A percentile compares a stretch with the other conserved stretches of the same genome.
Conservation (phyloP, 2,113 vertebrate species). For the Cololabis saira region DNA sequence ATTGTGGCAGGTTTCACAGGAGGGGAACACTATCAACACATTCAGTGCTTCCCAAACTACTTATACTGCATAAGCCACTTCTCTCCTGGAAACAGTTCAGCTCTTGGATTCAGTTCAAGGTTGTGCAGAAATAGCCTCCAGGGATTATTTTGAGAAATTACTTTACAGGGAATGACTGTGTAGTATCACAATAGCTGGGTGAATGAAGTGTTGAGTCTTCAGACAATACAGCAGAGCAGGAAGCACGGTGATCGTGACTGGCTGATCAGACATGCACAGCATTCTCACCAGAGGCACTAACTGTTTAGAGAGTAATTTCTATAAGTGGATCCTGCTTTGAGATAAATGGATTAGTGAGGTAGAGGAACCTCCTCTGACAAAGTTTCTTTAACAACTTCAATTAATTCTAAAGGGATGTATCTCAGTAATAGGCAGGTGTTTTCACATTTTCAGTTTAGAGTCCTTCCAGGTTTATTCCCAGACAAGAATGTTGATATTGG, state of each 20-base stretch:
- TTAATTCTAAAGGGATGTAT: not conserved
- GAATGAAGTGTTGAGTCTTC: not conserved
- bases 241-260: constrained; percentile 5
- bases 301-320: constrained; percentile 2
- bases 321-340: not conserved
- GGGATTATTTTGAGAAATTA: constrained; percentile 36
- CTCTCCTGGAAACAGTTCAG: constrained; percentile 20
- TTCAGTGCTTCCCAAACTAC: constrained; percentile 5
- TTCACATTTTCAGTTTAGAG: not conserved
- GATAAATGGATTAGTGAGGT: not conserved
- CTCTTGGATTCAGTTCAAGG: constrained; percentile 24
- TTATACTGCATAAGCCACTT: constrained; percentile 13
- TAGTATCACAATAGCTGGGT: too few relatives aligned
- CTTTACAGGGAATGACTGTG: not conserved
- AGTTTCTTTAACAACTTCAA: constrained; percentile 2
- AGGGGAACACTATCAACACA: constrained; percentile 17
- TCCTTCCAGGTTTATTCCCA: not conserved
- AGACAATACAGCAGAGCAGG: constrained; percentile 1
- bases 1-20: not conserved
- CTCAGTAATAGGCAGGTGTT: not conserved
- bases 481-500: too few relatives aligned
- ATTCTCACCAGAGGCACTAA: not conserved
- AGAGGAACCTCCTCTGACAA: not conserved
- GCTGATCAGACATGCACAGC: not conserved
- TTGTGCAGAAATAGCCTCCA: constrained; percentile 12